phyloP scores from a whole-genome alignment of 1,140 invertebrate genomes.

The Tetramorium alpestre region DNA sequence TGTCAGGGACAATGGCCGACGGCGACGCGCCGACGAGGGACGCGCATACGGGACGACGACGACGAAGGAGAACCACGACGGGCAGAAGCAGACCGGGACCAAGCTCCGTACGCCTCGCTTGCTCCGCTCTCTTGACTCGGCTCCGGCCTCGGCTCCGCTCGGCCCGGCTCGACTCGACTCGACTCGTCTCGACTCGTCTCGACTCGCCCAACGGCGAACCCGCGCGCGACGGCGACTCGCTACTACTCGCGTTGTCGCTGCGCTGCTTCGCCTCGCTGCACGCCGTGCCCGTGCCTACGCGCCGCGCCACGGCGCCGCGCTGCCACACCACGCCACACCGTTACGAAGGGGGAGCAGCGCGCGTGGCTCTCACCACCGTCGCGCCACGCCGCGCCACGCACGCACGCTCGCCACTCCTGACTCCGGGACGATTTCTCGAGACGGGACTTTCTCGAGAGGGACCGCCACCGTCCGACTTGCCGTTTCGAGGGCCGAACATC shows the following conservation, averaged over 20 bases:
- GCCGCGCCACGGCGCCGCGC: not conserved
- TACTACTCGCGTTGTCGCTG: not conserved
- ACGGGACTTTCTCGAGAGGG: not conserved
- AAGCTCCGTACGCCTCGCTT: not conserved
- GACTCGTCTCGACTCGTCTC: not conserved
- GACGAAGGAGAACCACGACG: not conserved
- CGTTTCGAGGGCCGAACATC: too few species aligned
- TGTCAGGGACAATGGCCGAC: slow-evolving; percentile 85
- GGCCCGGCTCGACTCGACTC: not conserved
- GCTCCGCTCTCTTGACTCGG: not conserved
- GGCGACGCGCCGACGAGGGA: slow-evolving; percentile 72
- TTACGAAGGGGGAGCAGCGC: not conserved
- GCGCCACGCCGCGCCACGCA: slow-evolving; percentile 5
- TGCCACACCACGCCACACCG: not conserved
- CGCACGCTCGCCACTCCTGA: not conserved
- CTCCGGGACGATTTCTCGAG: not conserved
- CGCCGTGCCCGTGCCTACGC: not conserved
- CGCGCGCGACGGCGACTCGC: slow-evolving; percentile 27
- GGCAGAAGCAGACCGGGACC: not conserved
- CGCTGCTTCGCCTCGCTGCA: not conserved
- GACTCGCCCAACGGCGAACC: not conserved
- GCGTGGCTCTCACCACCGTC: not conserved
- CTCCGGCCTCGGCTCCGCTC: not conserved
- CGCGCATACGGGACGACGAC: slow-evolving; percentile 62
- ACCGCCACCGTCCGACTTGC: not conserved